Evolutionary conservation across 2,888 invertebrate species (phyloP).

Genomic region (Tricholauxania praeusta): DNA sequence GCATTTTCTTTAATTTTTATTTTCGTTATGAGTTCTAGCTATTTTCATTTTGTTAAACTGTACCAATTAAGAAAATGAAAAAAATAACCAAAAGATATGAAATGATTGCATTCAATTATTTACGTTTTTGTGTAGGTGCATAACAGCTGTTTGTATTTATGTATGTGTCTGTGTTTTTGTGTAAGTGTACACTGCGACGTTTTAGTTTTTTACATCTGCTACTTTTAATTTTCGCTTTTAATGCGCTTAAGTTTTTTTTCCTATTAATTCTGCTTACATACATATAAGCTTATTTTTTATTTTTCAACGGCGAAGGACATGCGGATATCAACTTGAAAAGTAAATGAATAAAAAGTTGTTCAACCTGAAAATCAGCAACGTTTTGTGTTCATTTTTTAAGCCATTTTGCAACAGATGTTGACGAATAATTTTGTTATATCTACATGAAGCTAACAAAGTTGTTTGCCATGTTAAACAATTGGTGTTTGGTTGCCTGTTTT

Average conservation of each 20-base stretch:
- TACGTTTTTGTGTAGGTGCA: slow-evolving; percentile 18
- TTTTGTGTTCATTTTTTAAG: no score
- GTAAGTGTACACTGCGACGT: background rate
- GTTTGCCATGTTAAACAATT: no score
- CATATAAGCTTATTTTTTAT: background rate
- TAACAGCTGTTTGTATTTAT: background rate
- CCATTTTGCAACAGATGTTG: no score
- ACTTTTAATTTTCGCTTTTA: background rate
- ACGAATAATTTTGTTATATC: no score
- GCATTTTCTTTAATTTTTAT: background rate
- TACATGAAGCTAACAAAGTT: no score
- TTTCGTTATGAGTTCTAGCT: background rate
- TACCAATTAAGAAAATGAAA: background rate
- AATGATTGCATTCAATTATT: slow-evolving; percentile 4
- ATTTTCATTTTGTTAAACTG: background rate
- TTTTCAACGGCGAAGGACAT: slow-evolving; percentile 1
- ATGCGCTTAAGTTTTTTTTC: background rate
- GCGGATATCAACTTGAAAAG: background rate
- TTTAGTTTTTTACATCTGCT: slow-evolving; percentile 5
- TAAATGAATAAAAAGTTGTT: no score
- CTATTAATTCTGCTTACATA: background rate
- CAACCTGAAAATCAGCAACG: no score
- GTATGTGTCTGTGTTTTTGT: background rate
- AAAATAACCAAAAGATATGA: background rate
- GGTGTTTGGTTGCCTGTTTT: no score